Evolutionary conservation across 2,113 vertebrate genomes (phyloP), one percentile per base, ranked within the genome.

Genomic region (Macquaria ambigua): DNA sequence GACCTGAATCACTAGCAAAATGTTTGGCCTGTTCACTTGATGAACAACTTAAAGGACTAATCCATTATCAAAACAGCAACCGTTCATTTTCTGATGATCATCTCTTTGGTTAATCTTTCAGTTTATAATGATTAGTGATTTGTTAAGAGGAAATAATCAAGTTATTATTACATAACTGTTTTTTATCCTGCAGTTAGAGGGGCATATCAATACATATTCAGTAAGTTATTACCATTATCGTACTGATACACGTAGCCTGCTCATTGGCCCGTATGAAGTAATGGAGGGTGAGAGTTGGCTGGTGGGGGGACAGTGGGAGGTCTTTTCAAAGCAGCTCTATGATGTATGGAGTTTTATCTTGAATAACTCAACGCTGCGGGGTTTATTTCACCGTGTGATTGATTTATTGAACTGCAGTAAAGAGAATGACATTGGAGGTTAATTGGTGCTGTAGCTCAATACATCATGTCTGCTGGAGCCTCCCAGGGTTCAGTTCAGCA

Each of bases 341-440:
- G 50, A 84, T 74, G 66, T 46, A 37, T 58, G 56, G 68, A 58
- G 39, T 71, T 82, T 80, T 71, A 25, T 87, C 50, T 81, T 8
- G 50, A 81, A 69, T 80, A 83, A 81, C 68, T 85, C 52, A 6
- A 16, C 8, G 25, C 83, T 43, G 85, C 70, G 5, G 81, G 87
- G 18, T 43, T 75, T 53, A 79, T 83, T 90, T 88, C 86, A 81
- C 46, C 69, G n/a, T 23, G 0, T 56, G 76, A 81, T 78, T 88
- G 86, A 90, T 88, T 91, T 85, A 90, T 91, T 87, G 87, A 87
- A 41, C 78, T 67, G 83, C 81, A 66, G 87, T 77, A 39, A 21
- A 66, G 67, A 72, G 59, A 81, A 69, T 43, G 82, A 92, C 84
- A 71, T 34, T 20, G 75, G 74, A 85, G 88, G 87, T 89, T 91